phyloP scores from a whole-genome alignment of 2,797 vertebrate species.

The Gymnocypris eckloni region DNA sequence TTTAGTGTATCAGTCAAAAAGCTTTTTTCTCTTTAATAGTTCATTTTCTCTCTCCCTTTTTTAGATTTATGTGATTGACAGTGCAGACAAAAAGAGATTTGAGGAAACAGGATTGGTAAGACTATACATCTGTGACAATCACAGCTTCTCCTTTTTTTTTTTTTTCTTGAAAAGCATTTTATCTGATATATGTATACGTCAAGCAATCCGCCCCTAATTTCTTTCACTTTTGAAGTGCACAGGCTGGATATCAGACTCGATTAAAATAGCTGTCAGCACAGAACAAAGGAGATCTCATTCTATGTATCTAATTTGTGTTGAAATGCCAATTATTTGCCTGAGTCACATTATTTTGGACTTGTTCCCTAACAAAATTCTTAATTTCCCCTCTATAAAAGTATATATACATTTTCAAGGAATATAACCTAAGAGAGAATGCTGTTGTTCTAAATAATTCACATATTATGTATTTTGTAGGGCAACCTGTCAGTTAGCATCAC shows the following conservation, averaged over 20 bases:
- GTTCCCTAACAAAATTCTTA: neutral
- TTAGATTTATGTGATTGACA: conserved; percentile 93
- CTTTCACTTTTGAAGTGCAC: neutral
- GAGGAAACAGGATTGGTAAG: conserved; percentile 91
- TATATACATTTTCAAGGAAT: neutral
- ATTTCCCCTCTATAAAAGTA: neutral
- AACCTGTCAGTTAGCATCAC: neutral
- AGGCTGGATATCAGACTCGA: neutral
- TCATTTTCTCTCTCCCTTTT: neutral
- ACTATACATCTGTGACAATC: conserved; percentile 6
- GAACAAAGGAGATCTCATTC: neutral
- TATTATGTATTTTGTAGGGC: neutral
- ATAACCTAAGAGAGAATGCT: neutral
- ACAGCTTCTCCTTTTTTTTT: neutral
- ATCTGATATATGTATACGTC: neutral
- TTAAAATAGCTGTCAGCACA: neutral
- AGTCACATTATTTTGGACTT: neutral
- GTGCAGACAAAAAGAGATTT: conserved; percentile 89
- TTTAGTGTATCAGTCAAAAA: neutral
- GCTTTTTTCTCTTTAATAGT: neutral
- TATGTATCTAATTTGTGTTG: neutral
- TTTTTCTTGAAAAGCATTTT: neutral
- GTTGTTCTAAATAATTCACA: neutral
- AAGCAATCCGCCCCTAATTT: neutral
- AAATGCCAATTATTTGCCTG: neutral